Evolutionary conservation across 2,797 vertebrate genomes (phyloP).

Genomic region (Gymnothorax javanicus): DNA sequence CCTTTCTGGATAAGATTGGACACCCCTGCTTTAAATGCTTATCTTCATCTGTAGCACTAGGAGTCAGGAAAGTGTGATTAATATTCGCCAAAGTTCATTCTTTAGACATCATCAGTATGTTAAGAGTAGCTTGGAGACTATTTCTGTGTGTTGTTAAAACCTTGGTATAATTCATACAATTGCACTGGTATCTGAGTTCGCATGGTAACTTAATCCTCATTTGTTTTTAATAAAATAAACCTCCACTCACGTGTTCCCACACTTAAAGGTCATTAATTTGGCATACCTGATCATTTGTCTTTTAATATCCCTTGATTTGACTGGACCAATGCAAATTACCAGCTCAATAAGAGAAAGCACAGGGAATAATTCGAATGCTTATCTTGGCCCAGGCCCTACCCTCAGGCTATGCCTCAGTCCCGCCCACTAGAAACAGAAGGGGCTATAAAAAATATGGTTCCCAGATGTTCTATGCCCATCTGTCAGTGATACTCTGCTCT

Average conservation of each 20-base stretch:
- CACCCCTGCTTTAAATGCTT: too few species aligned
- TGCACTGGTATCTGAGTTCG: neutral
- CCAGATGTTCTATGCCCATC: neutral
- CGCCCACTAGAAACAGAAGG: neutral
- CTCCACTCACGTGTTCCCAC: neutral
- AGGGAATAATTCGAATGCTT: neutral
- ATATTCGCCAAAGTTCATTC: too few species aligned
- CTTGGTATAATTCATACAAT: neutral
- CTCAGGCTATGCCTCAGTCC: neutral
- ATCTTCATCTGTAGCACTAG: too few species aligned
- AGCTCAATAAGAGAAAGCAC: neutral
- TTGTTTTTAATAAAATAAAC: neutral
- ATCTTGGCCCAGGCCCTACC: too few species aligned
- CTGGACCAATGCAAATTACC: neutral
- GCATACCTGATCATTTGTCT: neutral
- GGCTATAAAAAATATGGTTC: neutral
- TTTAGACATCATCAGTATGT: too few species aligned
- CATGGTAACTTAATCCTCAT: neutral
- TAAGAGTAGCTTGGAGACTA: neutral
- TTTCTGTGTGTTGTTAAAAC: neutral
- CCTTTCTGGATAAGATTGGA: too few species aligned
- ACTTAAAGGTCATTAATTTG: neutral
- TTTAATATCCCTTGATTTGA: neutral
- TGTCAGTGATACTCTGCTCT: neutral
- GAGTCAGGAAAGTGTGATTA: too few species aligned